phyloP scores from a whole-genome alignment of 2,888 invertebrate species.

The Megamerina dolium region DNA sequence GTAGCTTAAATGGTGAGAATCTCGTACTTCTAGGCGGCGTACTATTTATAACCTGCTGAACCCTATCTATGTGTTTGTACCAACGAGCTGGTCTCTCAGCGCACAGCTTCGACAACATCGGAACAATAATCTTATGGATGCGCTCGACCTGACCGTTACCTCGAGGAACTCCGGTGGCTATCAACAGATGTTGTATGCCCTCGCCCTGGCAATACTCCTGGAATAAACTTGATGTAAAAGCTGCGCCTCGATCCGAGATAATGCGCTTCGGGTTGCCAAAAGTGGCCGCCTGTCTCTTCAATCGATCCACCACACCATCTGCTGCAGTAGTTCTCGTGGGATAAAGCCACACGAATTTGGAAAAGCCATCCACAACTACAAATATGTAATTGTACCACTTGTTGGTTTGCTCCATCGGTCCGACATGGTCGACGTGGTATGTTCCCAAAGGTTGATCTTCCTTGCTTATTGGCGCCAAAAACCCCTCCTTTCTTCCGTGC shows the following conservation, averaged over 20 bases:
- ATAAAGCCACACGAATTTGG: conserved; percentile 38
- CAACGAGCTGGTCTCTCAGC: conserved; percentile 31
- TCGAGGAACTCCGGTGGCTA: conserved; percentile 29
- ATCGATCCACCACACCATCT: conserved; percentile 30
- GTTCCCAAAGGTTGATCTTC: conserved; percentile 30
- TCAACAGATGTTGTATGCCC: conserved; percentile 28
- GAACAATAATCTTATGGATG: conserved; percentile 32
- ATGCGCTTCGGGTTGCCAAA: conserved; percentile 25
- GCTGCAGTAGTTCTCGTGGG: conserved; percentile 29
- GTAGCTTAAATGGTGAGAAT: conserved; percentile 7
- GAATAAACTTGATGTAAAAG: conserved; percentile 39
- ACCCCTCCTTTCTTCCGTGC: conserved; percentile 35
- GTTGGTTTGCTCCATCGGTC: conserved; percentile 29
- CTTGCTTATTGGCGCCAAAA: conserved; percentile 32
- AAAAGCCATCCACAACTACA: conserved; percentile 21
- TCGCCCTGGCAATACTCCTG: conserved; percentile 31
- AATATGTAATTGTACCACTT: conserved; percentile 38
- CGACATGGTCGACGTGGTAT: conserved; percentile 37
- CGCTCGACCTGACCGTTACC: conserved; percentile 41
- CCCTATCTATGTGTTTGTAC: conserved; percentile 25
- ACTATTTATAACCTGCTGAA: conserved; percentile 9
- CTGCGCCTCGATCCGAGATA: conserved; percentile 38
- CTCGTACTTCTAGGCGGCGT: conserved; percentile 10
- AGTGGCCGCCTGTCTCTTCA: conserved; percentile 15
- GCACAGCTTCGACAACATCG: conserved; percentile 37